A percentile compares a stretch with the other conserved stretches of the same genome.
phyloP scores from a whole-genome alignment of 2,888 invertebrate genomes.

The Microctonus brassicae region DNA sequence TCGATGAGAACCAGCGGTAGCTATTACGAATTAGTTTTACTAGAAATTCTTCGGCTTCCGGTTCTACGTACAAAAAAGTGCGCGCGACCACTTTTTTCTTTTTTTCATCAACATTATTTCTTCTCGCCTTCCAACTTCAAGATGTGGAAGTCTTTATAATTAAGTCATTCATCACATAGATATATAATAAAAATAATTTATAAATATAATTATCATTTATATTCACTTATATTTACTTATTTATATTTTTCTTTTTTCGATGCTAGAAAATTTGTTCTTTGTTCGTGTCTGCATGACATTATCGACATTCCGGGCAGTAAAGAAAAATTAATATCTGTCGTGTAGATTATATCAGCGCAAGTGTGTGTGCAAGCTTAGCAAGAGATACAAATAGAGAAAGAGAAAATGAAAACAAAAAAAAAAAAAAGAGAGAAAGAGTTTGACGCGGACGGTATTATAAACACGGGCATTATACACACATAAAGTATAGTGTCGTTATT shows the following conservation, averaged over 20 bases:
- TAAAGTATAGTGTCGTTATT: not conserved
- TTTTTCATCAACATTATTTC: not conserved
- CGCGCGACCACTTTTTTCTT: not conserved
- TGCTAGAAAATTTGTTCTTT: not conserved
- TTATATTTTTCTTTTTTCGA: not conserved
- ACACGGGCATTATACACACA: not conserved
- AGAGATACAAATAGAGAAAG: no score
- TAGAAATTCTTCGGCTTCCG: constrained; percentile 22
- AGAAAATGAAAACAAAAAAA: no score
- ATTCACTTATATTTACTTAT: not conserved
- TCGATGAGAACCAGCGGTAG: constrained; percentile 14
- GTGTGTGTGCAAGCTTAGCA: no score
- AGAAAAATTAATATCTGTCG: not conserved
- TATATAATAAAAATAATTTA: no score
- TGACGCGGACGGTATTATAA: not conserved
- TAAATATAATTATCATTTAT: no score
- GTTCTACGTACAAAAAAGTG: constrained; percentile 12
- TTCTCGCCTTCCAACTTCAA: not conserved
- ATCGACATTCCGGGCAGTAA: not conserved
- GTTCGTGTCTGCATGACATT: not conserved
- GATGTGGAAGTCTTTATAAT: constrained; percentile 16
- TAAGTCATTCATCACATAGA: constrained; percentile 13
- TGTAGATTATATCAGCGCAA: not conserved
- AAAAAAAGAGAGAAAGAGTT: not conserved
- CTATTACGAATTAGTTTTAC: not conserved